phyloP scores from a whole-genome alignment of 35 echinoderm and acorn worm species.

The Ophioderma brevispina region DNA sequence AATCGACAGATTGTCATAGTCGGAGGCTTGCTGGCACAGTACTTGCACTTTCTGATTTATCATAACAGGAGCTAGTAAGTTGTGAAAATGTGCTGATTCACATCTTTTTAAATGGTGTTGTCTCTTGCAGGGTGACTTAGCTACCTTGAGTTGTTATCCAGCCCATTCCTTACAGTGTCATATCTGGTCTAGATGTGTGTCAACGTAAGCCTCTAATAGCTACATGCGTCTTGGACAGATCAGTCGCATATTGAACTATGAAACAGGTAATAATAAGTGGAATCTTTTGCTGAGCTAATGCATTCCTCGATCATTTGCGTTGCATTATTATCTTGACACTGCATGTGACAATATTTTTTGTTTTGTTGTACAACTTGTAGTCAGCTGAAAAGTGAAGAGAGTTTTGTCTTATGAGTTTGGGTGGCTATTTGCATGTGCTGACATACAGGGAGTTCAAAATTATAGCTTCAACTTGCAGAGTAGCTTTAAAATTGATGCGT shows the following conservation, averaged over 20 bases:
- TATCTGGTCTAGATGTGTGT: conserved; percentile 92
- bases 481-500: too few species aligned
- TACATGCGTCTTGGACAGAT: conserved; percentile 93
- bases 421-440: too few species aligned
- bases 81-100: not conserved
- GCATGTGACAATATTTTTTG: too few species aligned
- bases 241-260: conserved; percentile 98
- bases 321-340: not conserved
- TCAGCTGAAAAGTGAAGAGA: too few species aligned
- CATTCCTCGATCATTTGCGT: not conserved
- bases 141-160: conserved; percentile 87
- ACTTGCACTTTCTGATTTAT: too few species aligned
- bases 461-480: too few species aligned
- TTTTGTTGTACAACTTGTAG: too few species aligned
- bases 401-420: too few species aligned
- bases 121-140: conserved; percentile 76
- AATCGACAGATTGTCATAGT: too few species aligned
- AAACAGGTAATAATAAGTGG: conserved; percentile 63
- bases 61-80: too few species aligned
- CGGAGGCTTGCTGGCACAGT: too few species aligned
- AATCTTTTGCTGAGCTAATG: not conserved
- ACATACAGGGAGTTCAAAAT: too few species aligned
- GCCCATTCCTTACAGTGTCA: conserved; percentile 88
- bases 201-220: conserved; percentile 90
- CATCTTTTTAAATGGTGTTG: not conserved